A percentile compares a stretch with the other conserved stretches of the same genome.
Evolutionary conservation across 2,113 vertebrate species (phyloP).

Genomic region (Xiphophorus couchianus): DNA sequence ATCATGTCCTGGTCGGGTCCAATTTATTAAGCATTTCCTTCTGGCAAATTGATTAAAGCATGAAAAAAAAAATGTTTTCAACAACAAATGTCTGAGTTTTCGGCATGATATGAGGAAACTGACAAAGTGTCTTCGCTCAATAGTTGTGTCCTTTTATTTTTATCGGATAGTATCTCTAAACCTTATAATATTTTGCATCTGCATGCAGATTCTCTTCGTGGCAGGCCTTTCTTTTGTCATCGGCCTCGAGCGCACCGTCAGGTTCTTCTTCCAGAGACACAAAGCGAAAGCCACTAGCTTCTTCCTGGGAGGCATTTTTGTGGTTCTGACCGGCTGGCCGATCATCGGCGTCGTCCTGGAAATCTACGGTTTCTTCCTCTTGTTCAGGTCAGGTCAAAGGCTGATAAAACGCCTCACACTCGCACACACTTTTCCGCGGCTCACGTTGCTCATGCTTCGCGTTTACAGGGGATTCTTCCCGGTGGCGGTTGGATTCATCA

Average conservation of each 20-base stretch:
- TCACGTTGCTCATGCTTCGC: not conserved
- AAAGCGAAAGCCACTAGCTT: slow-evolving; percentile 97
- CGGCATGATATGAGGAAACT: too few relatives aligned
- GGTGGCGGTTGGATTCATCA: slow-evolving; percentile 94
- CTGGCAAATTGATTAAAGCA: too few relatives aligned
- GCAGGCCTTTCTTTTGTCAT: slow-evolving; percentile 96
- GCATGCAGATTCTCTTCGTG: slow-evolving; percentile 92
- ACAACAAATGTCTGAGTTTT: too few relatives aligned
- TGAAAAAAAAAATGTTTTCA: too few relatives aligned
- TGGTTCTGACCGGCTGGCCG: slow-evolving; percentile 97
- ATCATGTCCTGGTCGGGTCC: too few relatives aligned
- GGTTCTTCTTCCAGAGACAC: slow-evolving; percentile 98
- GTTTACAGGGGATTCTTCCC: slow-evolving; percentile 94
- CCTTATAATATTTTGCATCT: not conserved
- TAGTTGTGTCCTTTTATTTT: too few relatives aligned
- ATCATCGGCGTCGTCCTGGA: slow-evolving; percentile 95
- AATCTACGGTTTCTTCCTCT: slow-evolving; percentile 97
- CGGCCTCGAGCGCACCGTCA: slow-evolving; percentile 95
- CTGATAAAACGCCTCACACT: not conserved
- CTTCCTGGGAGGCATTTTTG: slow-evolving; percentile 94
- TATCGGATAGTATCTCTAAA: not conserved
- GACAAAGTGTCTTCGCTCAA: too few relatives aligned
- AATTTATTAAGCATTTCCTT: too few relatives aligned
- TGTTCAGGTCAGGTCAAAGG: slow-evolving; percentile 88
- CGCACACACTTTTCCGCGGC: fast-evolving